Evolutionary conservation across 2,888 invertebrate genomes (phyloP).

Genomic region (Panopea generosa): DNA sequence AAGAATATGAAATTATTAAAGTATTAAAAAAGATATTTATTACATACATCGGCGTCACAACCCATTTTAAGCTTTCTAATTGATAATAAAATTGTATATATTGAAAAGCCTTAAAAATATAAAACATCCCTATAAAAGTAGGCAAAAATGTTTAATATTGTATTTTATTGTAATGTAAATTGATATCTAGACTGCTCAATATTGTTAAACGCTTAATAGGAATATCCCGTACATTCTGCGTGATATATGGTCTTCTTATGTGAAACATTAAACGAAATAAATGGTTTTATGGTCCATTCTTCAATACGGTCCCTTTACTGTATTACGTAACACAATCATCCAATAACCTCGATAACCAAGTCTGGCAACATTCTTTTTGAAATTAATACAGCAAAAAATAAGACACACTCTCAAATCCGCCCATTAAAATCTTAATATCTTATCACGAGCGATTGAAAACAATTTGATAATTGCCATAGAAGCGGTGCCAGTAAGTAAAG

Average conservation of each 20-base stretch:
- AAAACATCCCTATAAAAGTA: too few species aligned
- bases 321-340: conserved; percentile 32
- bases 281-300: conserved; percentile 28
- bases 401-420: conserved; percentile 28
- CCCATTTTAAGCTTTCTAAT: too few species aligned
- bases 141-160: too few species aligned
- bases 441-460: conserved; percentile 55
- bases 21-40: too few species aligned
- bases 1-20: too few species aligned
- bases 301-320: conserved; percentile 18
- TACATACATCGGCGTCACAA: too few species aligned
- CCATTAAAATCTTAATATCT: conserved; percentile 35
- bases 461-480: conserved; percentile 61
- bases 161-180: too few species aligned
- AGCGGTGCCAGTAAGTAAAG: conserved; percentile 40
- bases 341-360: conserved; percentile 42
- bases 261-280: conserved; percentile 14
- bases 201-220: too few species aligned
- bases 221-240: background rate
- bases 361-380: conserved; percentile 47
- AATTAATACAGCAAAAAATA: conserved; percentile 51
- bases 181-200: too few species aligned
- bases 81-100: too few species aligned
- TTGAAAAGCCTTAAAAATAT: too few species aligned
- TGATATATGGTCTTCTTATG: background rate